Evolutionary conservation across 2,113 vertebrate genomes (phyloP).

Genomic region (Todiramphus chloris): DNA sequence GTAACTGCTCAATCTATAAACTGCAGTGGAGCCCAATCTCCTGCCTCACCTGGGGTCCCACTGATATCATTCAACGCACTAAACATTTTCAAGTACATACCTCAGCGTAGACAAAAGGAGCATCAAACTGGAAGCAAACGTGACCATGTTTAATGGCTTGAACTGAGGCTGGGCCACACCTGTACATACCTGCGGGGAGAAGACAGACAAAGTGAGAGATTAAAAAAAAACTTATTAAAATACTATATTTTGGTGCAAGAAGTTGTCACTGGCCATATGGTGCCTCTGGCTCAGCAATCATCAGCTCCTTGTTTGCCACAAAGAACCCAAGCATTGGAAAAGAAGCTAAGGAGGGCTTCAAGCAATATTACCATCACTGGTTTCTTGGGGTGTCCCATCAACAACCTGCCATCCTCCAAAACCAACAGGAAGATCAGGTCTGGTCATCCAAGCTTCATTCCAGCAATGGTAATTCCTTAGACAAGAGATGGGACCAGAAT

Average conservation of each 20-base stretch:
- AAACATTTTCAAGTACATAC: constrained; percentile 61
- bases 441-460: constrained; percentile 96
- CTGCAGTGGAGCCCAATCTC: neutral
- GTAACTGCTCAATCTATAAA: neutral
- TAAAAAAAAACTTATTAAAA: neutral
- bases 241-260: neutral
- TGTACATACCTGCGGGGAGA: constrained; percentile 85
- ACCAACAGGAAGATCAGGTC: constrained; percentile 90
- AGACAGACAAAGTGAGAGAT: neutral
- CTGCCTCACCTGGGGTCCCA: neutral
- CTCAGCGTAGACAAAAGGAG: constrained; percentile 93
- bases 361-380: constrained; percentile 86
- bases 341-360: neutral
- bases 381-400: constrained; percentile 96
- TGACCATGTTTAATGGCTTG: constrained; percentile 93
- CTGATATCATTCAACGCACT: neutral
- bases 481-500: neutral
- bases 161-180: constrained; percentile 94
- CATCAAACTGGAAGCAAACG: constrained; percentile 90
- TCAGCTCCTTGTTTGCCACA: neutral
- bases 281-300: neutral
- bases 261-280: neutral
- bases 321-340: neutral
- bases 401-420: constrained; percentile 97
- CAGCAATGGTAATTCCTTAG: constrained; percentile 98